Evolutionary conservation across 2,113 vertebrate genomes (phyloP), one percentile per base, ranked within the genome.

Genomic region (Hirundichthys speculiger): DNA sequence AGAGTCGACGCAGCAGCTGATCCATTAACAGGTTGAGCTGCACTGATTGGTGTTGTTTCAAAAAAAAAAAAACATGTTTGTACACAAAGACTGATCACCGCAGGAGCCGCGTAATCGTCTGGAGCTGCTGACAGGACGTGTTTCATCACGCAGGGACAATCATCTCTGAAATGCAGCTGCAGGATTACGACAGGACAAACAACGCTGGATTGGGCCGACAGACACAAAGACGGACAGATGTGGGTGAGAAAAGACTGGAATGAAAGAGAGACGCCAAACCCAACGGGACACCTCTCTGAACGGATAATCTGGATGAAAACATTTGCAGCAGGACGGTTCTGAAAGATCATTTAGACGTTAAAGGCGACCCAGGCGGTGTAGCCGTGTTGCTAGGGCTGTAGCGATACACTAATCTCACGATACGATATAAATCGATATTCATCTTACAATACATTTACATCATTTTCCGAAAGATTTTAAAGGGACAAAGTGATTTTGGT

Each of bases 61-160:
- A n/a, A n/a, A n/a, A n/a, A n/a, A n/a, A n/a, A 25, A 48, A 47
- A 21, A 64, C 63, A 54, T 75, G 75, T 79, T 79, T 77, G 64
- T 50, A 82, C 64, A 75, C 73, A 73, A 81, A 68, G 67, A 74
- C 49, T 24, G 69, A 85, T 79, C 72, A 19, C 69, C 0, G 41
- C 60, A 45, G 73, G 43, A 59, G 78, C 73, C 67, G n/a, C 43
- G 77, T 80, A 78, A 82, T 82, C 62, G 64, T 50, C 64, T 71
- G 76, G 5, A 52, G 75, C 73, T 75, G 64, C 73, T 78, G 78
- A 86, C 75, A 30, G 73, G 46, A 67, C 61, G 69, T 9, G 69
- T 83, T 79, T 83, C 77, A 81, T 78, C 86, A 81, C 30, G 14
- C 69, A 39, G 78, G 69, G 70, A 81, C 75, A 85, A 80, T 77